Base-by-base conservation (phyloP, 2,113 vertebrate genomes). In the Actenoides lindsayi region DNA sequence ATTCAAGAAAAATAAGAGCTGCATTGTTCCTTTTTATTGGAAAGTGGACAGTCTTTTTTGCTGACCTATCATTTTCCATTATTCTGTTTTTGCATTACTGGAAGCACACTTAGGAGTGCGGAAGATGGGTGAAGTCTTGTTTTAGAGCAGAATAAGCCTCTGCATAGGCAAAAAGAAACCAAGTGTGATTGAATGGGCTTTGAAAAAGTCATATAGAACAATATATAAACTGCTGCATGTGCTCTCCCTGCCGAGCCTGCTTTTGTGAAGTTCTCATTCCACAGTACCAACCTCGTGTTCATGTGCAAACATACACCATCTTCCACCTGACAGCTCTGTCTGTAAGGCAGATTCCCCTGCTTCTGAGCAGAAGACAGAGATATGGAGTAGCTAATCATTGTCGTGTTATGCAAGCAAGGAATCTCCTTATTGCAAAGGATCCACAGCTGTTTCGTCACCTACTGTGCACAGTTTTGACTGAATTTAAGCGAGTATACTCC, bases 391-490 rank as follows among this genome's bases (percentile, higher is more conserved):
- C 20, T 24, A 5, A 37, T 64, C 11, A 35, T 15, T 14, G 4
- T 16, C 20, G 3, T 8, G 37, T 5, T 18, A 14, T 9, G 42
- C 33, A 57, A 50, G 69, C 65, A 87, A 27, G 7, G 69, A 17
- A 18, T 12, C 35, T 90, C 25, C 76, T 37, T 74, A 20, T 11
- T 83, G 54, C 68, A 74, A 64, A 54, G 24, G 19, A 21, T 24
- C 15, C 30, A 3, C 13, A 21, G 2, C 3, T 2, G 10, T 31
- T 16, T 54, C 1, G 0, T 56, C 39, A 6, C 0, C 14, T 51
- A n/a, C 13, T 9, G 41, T 41, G 50, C 9, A 1, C 17, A 21
- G 12, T 17, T 73, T 76, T 60, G 15, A 37, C 3, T 20, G 39
- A 85, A 44, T 63, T 63, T 12, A 69, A 41, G 41, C 37, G 16